Percentiles rank a stretch among this genome's conserved stretches.
Conservation (phyloP, 2,797 vertebrate species). For the Enteromius unitaeniatus region DNA sequence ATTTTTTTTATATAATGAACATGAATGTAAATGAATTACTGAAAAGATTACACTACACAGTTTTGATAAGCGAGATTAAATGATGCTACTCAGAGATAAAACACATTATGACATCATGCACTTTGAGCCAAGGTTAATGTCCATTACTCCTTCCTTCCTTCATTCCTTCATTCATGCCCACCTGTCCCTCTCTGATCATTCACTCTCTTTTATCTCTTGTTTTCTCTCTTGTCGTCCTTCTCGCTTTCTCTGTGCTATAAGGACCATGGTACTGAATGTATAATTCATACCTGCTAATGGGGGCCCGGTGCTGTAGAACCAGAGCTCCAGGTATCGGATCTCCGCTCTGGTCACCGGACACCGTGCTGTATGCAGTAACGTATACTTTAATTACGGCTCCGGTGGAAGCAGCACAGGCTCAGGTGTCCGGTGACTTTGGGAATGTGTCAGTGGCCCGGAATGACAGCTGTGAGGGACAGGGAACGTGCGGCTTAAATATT, state of each 20-base stretch:
- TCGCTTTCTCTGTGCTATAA: slow-evolving; percentile 31
- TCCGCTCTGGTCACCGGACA: slow-evolving; percentile 60
- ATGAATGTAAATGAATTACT: neutral
- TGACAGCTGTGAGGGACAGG: slow-evolving; percentile 36
- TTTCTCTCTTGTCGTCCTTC: slow-evolving; percentile 24
- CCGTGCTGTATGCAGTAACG: slow-evolving; percentile 63
- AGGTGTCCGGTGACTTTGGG: slow-evolving; percentile 66
- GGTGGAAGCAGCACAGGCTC: slow-evolving; percentile 52
- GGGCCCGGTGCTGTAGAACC: slow-evolving; percentile 55
- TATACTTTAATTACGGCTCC: slow-evolving; percentile 69
- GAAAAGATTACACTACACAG: neutral
- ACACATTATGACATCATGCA: slow-evolving; percentile 24
- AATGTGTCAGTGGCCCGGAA: slow-evolving; percentile 51
- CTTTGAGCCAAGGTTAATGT: slow-evolving; percentile 23
- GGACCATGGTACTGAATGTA: slow-evolving; percentile 64
- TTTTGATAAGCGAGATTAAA: neutral
- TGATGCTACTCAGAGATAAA: neutral
- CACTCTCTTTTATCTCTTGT: slow-evolving; percentile 16
- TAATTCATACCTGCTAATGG: slow-evolving; percentile 73
- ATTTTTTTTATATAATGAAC: neutral
- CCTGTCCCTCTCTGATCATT: neutral
- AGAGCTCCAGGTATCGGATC: slow-evolving; percentile 58
- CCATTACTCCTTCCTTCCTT: neutral
- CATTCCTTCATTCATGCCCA: slow-evolving; percentile 8
- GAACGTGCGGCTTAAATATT: slow-evolving; percentile 2